Evolutionary conservation across 2,888 invertebrate genomes (phyloP).

Genomic region (Zygogramma bicolorata): DNA sequence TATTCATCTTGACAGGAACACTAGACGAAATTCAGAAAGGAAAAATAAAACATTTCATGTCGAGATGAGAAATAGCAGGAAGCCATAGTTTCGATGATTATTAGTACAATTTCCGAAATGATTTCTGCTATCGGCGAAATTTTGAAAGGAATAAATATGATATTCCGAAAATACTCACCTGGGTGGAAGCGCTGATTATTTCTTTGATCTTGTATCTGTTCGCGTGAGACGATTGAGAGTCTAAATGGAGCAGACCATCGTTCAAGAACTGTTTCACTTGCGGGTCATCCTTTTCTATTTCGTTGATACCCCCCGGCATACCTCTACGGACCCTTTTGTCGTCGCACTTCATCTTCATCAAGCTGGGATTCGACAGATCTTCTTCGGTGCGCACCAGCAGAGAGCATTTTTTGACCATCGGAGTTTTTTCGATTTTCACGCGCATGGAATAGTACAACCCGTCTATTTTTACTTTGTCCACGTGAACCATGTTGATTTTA

Average conservation of each 20-base stretch:
- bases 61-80: too few species aligned
- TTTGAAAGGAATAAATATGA: too few species aligned
- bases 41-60: too few species aligned
- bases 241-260: constrained; percentile 65
- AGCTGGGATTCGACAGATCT: constrained; percentile 63
- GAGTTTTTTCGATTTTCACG: constrained; percentile 51
- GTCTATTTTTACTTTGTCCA: constrained; percentile 60
- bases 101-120: too few species aligned
- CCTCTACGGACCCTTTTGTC: not conserved
- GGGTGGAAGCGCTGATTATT: constrained; percentile 67
- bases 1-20: too few species aligned
- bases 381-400: constrained; percentile 64
- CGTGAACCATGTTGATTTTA: constrained; percentile 67
- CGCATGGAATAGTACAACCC: constrained; percentile 64
- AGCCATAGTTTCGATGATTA: too few species aligned
- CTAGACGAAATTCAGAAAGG: too few species aligned
- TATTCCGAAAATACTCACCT: constrained; percentile 54
- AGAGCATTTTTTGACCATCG: constrained; percentile 70
- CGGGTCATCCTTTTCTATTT: constrained; percentile 53
- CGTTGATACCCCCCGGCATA: not conserved
- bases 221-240: constrained; percentile 59
- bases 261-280: constrained; percentile 49
- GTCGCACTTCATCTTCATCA: constrained; percentile 70
- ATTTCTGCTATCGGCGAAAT: too few species aligned
- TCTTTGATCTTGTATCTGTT: constrained; percentile 60